These are phyloP conservation scores for Chloromyia formosa DNA, from an alignment of 2,888 invertebrate species.

Conservation along the genomic window DNA sequence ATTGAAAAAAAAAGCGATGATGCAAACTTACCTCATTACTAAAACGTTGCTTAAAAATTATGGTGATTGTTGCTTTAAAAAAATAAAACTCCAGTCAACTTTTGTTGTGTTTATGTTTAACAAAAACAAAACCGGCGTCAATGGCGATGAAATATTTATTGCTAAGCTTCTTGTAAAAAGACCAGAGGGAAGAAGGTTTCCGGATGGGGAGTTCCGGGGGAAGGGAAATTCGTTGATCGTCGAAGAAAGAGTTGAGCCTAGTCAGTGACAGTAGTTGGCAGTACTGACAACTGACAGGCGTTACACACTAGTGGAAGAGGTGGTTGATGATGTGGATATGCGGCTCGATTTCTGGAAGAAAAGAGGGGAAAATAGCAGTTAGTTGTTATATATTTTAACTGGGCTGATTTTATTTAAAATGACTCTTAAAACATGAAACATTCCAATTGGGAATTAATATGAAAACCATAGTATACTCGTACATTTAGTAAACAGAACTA, in stretches of 20 bases:
- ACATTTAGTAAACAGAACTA: too few species aligned
- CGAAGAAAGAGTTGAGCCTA: not conserved
- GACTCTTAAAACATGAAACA: too few species aligned
- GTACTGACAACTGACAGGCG: constrained; percentile 6
- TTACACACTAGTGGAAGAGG: not conserved
- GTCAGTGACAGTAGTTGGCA: not conserved
- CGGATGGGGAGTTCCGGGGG: not conserved
- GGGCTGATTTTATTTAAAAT: too few species aligned
- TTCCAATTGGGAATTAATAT: too few species aligned
- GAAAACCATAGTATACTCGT: too few species aligned
- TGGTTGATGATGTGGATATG: too few species aligned
- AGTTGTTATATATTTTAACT: too few species aligned
- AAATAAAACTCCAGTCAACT: not conserved
- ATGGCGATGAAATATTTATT: not conserved
- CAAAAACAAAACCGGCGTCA: not conserved
- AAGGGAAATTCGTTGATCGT: not conserved
- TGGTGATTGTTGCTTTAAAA: not conserved
- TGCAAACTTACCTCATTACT: constrained; percentile 1
- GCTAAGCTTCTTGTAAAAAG: not conserved
- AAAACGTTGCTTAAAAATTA: constrained; percentile 10
- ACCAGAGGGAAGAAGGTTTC: not conserved
- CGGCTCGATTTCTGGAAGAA: not conserved
- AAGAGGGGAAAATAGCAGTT: not conserved
- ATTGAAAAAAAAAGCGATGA: not conserved
- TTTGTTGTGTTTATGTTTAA: not conserved